Evolutionary conservation across 2,797 vertebrate genomes (phyloP).

Genomic region (Lacerta agilis): DNA sequence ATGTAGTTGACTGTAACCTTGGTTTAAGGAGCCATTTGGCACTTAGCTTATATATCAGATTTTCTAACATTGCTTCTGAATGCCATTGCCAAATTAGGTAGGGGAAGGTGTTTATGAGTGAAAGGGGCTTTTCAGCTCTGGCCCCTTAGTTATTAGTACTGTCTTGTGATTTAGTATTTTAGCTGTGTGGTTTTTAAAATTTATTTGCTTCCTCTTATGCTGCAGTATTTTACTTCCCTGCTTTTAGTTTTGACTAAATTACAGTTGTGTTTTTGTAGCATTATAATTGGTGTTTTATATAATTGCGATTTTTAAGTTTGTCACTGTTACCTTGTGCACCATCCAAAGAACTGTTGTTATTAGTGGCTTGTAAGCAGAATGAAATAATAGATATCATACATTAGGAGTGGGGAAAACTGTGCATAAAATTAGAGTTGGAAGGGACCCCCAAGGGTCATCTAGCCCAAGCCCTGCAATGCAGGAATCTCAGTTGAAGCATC

Average conservation of each 20-base stretch:
- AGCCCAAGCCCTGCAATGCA: no score
- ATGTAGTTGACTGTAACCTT: no score
- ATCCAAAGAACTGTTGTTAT: not conserved
- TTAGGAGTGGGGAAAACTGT: not conserved
- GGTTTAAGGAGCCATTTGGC: no score
- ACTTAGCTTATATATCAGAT: no score
- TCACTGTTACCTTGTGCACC: not conserved
- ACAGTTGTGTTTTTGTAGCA: not conserved
- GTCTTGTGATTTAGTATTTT: not conserved
- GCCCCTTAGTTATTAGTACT: not conserved
- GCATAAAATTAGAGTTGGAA: no score
- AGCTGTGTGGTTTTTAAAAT: not conserved
- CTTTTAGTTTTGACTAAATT: not conserved
- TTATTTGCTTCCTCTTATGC: not conserved
- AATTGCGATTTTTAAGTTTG: not conserved
- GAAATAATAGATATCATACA: not conserved
- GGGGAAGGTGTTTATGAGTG: not conserved
- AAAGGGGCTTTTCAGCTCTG: not conserved
- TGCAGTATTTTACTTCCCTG: not conserved
- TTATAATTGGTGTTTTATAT: not conserved
- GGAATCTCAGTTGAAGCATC: no score
- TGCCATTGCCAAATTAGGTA: not conserved
- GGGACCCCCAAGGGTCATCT: no score
- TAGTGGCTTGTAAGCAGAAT: not conserved
- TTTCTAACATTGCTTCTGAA: no score